Percentiles rank a stretch among this genome's conserved stretches.
These are phyloP conservation scores for Scaptomyza hsui DNA, from an alignment of 1,140 invertebrate species.

Conservation along the genomic window DNA sequence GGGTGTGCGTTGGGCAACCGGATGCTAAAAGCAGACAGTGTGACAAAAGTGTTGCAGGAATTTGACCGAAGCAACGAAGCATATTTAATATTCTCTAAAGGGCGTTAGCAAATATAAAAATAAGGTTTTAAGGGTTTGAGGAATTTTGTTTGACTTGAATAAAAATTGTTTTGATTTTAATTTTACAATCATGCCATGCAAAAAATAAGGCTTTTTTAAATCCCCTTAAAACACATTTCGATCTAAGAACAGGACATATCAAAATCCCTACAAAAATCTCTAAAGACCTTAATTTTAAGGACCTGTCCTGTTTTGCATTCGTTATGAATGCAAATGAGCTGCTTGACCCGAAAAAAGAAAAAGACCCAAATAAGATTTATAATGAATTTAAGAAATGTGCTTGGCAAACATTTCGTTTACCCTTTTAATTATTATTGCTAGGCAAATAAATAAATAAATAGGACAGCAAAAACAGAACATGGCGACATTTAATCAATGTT, in stretches of 20 bases:
- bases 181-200: no score
- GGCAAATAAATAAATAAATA: constrained; percentile 16
- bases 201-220: no score
- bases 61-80: constrained; percentile 22
- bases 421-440: constrained; percentile 40
- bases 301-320: constrained; percentile 22
- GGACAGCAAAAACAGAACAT: not conserved
- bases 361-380: constrained; percentile 53
- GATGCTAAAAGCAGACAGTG: constrained; percentile 23
- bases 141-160: no score
- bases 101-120: not conserved
- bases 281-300: constrained; percentile 19
- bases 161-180: no score
- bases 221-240: not conserved
- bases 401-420: constrained; percentile 6
- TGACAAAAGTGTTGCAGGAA: constrained; percentile 35
- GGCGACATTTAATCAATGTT: constrained; percentile 71
- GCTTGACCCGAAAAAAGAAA: constrained; percentile 15
- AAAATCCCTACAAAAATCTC: not conserved
- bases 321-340: constrained; percentile 54
- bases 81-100: constrained; percentile 31
- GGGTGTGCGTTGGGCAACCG: constrained; percentile 4
- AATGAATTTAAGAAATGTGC: constrained; percentile 28
- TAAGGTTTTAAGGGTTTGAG: not conserved
- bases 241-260: not conserved